Base-by-base conservation (phyloP, 2,113 vertebrate genomes). In the Herpetotheres cachinnans region DNA sequence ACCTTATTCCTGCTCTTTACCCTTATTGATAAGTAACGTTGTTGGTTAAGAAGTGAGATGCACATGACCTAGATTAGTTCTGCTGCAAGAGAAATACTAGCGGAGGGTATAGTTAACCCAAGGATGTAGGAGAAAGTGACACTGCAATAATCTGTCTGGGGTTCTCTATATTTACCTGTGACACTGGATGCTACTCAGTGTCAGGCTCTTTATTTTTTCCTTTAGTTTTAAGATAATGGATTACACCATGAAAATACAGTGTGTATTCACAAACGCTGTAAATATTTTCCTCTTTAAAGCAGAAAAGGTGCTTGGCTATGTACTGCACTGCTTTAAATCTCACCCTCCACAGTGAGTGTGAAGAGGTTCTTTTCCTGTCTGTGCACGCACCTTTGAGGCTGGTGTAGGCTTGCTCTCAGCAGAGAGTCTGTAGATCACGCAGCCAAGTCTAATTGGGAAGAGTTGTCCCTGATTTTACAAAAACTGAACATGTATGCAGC, bases 21-120 rank as follows among this genome's bases (percentile, higher is more conserved):
- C 13, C 34, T 81, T 69, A 38, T 8, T 69, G 49, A 26, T 52
- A 73, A 84, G 6, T 42, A 47, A 73, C 84, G 69, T 30, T 0
- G 5, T 66, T 61, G 17, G 34, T 49, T 44, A 21, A 62, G 14
- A 63, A 71, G 61, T 17, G 4, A 73, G 29, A 10, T 55, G 27
- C 32, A 59, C 11, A 7, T 34, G 56, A 59, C 22, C 0, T 1
- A 84, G 18, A 13, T 61, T 44, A 76, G 11, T 69, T 80, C 22
- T 63, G 34, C 22, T 71, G 16, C 38, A 71, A 77, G 30, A 44
- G 34, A 77, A 81, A 52, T 55, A 69, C 13, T n/a, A 61, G 29
- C 4, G 2, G 10, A 90, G 22, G 8, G 3, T 3, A 19, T 11
- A 42, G 7, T 56, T 77, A 65, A 50, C 2, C 2, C 4, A 2